A percentile compares a stretch with the other conserved stretches of the same genome.
These are phyloP conservation scores for Coregonus sp. DNA, from an alignment of 2,797 vertebrate genomes.

Conservation along the genomic window DNA sequence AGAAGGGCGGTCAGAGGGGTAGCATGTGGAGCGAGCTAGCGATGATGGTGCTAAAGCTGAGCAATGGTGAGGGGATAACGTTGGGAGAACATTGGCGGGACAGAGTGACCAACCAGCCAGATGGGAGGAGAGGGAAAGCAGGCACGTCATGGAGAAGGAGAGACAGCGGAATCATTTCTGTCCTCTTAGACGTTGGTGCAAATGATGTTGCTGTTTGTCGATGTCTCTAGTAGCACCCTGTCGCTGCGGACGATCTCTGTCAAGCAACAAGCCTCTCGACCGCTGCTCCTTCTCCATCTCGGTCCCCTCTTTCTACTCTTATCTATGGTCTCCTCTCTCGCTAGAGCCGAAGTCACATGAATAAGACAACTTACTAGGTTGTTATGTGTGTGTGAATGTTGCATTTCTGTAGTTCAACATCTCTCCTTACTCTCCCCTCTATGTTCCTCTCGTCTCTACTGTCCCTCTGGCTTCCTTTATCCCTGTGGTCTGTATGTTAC, in stretches of 20 bases:
- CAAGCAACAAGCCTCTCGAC: constrained; percentile 25
- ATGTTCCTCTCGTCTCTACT: constrained; percentile 10
- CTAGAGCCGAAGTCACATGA: constrained; percentile 38
- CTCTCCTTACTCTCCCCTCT: constrained; percentile 20
- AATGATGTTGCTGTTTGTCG: constrained; percentile 28
- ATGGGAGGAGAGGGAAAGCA: constrained; percentile 22
- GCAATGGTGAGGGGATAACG: constrained; percentile 47
- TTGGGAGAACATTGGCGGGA: constrained; percentile 22
- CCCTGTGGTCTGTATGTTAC: constrained; percentile 19
- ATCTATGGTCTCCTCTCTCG: constrained; percentile 29
- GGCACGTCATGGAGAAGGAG: background rate
- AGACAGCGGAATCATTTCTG: constrained; percentile 15
- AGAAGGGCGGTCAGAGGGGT: constrained; percentile 39
- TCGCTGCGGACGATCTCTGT: constrained; percentile 13
- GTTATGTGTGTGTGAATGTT: constrained; percentile 15
- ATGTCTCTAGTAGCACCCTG: background rate
- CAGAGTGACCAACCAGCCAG: constrained; percentile 1
- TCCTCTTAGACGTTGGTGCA: constrained; percentile 14
- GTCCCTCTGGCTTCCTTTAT: constrained; percentile 19
- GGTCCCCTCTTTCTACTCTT: constrained; percentile 4
- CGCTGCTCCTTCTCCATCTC: constrained; percentile 14
- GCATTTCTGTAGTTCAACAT: constrained; percentile 18
- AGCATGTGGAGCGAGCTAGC: constrained; percentile 39
- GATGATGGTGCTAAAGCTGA: constrained; percentile 41
- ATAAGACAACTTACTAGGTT: constrained; percentile 30